Percentiles rank a stretch among this genome's conserved stretches.
Evolutionary conservation across 2,888 invertebrate genomes (phyloP).

Genomic region (Drosophila colorata): DNA sequence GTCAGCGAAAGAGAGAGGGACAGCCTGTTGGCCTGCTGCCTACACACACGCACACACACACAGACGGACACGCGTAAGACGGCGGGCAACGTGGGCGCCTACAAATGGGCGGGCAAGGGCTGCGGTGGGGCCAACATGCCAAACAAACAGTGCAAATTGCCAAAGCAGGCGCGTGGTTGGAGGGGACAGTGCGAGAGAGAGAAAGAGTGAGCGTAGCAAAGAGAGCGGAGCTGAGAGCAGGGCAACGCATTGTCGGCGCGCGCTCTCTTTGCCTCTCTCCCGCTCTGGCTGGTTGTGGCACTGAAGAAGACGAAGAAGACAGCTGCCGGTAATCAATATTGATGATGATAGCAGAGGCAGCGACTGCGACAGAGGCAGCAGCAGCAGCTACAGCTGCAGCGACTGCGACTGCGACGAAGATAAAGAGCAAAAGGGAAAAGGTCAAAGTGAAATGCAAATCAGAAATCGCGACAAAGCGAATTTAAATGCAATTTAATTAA

Average conservation of each 20-base stretch:
- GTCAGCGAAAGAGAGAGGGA: slow-evolving; percentile 26
- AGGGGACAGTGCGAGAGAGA: slow-evolving; percentile 3
- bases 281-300: slow-evolving; percentile 21
- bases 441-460: slow-evolving; percentile 65
- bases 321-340: slow-evolving; percentile 81
- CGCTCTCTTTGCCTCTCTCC: slow-evolving; percentile 21
- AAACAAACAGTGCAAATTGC: slow-evolving; percentile 70
- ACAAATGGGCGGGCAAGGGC: slow-evolving; percentile 71
- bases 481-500: slow-evolving; percentile 64
- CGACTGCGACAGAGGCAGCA: slow-evolving; percentile 21
- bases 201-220: slow-evolving; percentile 7
- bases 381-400: slow-evolving; percentile 31
- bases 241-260: slow-evolving; percentile 30
- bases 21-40: slow-evolving; percentile 67
- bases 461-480: slow-evolving; percentile 33
- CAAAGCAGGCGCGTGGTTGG: slow-evolving; percentile 32
- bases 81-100: slow-evolving; percentile 74
- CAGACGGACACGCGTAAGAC: slow-evolving; percentile 39
- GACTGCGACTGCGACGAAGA: slow-evolving; percentile 49
- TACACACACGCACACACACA: slow-evolving; percentile 37
- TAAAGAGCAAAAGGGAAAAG: slow-evolving; percentile 67
- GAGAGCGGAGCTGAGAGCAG: slow-evolving; percentile 16
- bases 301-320: slow-evolving; percentile 65
- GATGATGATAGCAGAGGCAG: slow-evolving; percentile 67
- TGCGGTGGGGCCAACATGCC: slow-evolving; percentile 31